A percentile compares a stretch with the other conserved stretches of the same genome.
Conservation (phyloP, 2,888 invertebrate species). For the Mimas tiliae region DNA sequence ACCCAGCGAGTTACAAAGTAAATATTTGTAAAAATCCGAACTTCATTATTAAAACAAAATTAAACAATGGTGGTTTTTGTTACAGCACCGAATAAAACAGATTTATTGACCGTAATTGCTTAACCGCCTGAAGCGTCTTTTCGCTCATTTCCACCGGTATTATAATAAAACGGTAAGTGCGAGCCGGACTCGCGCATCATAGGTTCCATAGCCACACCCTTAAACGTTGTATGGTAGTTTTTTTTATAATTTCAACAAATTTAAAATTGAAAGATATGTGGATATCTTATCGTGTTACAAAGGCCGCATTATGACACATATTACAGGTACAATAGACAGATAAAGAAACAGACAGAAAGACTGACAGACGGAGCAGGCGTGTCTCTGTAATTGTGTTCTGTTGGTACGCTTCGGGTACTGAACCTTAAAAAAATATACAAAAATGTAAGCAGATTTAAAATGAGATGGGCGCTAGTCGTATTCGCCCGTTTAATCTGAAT, state of each 20-base stretch:
- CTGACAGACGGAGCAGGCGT: too few relatives aligned
- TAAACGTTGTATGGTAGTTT: too few relatives aligned
- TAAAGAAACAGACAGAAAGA: too few relatives aligned
- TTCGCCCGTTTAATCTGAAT: conserved; percentile 63
- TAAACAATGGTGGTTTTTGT: conserved; percentile 2
- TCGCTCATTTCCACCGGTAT: not conserved
- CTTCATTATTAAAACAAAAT: conserved; percentile 9
- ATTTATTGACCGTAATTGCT: conserved; percentile 6
- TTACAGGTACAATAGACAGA: too few relatives aligned
- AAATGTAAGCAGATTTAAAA: conserved; percentile 23
- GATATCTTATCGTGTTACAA: too few relatives aligned
- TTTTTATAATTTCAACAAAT: too few relatives aligned
- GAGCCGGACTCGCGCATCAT: too few relatives aligned
- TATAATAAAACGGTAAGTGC: not conserved
- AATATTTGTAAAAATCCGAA: conserved; percentile 17
- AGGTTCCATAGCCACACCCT: too few relatives aligned
- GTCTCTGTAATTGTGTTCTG: too few relatives aligned
- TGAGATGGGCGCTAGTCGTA: conserved; percentile 41
- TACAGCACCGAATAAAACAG: not conserved
- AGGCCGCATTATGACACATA: too few relatives aligned
- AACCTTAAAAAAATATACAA: not conserved
- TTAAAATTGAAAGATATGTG: too few relatives aligned
- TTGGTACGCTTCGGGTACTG: too few relatives aligned
- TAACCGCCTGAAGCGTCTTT: conserved; percentile 7
- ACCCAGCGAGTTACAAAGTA: conserved; percentile 6